Percentiles rank a stretch among this genome's conserved stretches.
Evolutionary conservation across 2,797 vertebrate species (phyloP).

Genomic region (Pseudochirops cupreus): DNA sequence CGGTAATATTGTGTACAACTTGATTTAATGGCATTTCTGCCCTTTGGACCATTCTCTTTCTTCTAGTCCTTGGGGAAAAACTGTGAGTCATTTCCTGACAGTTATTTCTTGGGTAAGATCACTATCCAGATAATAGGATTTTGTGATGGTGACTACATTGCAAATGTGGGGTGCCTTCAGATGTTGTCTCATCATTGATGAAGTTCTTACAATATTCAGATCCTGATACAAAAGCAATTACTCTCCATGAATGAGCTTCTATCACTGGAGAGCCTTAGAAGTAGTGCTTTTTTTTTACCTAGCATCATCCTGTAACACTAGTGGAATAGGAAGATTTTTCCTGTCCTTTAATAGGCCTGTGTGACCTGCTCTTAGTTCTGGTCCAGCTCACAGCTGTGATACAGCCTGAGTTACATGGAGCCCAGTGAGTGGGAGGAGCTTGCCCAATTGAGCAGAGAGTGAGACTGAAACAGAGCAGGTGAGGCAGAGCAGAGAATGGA

Average conservation of each 20-base stretch:
- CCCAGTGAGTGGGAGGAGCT: too few species aligned
- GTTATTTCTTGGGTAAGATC: constrained; percentile 25
- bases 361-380: too few species aligned
- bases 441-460: too few species aligned
- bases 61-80: neutral
- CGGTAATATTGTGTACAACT: constrained; percentile 16
- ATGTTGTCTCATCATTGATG: neutral
- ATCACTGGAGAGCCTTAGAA: neutral
- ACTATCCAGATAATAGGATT: neutral
- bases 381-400: too few species aligned
- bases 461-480: too few species aligned
- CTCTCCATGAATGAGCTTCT: constrained; percentile 33
- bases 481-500: too few species aligned
- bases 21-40: constrained; percentile 35
- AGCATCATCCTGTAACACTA: neutral
- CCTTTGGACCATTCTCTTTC: neutral
- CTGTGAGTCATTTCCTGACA: constrained; percentile 2
- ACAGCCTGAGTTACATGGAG: too few species aligned
- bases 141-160: neutral
- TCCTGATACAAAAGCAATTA: neutral
- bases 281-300: neutral
- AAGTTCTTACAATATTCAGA: neutral
- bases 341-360: too few species aligned
- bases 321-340: too few species aligned
- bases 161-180: neutral